phyloP scores from a whole-genome alignment of 2,113 vertebrate genomes.

The Zootoca vivipara region DNA sequence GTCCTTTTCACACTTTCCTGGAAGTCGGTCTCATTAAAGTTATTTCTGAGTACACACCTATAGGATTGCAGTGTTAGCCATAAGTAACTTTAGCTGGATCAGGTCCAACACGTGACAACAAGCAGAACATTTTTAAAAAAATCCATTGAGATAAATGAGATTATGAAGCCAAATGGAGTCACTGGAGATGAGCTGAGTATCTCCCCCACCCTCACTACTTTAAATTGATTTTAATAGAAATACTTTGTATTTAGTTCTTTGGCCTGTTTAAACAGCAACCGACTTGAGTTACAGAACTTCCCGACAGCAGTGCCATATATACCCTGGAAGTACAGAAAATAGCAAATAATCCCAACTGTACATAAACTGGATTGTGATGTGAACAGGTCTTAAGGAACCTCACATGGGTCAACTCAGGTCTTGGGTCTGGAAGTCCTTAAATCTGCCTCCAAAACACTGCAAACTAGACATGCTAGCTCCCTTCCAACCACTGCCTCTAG shows the following conservation, averaged over 20 bases:
- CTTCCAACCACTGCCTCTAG: not conserved
- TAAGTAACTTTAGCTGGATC: not conserved
- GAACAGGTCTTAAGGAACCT: no score
- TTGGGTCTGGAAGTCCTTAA: no score
- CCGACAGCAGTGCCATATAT: not conserved
- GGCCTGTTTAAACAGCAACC: not conserved
- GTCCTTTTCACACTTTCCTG: not conserved
- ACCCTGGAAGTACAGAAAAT: not conserved
- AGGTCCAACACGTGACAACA: not conserved
- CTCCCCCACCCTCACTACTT: not conserved
- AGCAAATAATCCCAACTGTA: not conserved
- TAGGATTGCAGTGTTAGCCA: not conserved
- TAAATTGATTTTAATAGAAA: not conserved
- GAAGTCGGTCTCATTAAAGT: not conserved
- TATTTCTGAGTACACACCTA: not conserved
- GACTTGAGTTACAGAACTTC: constrained; percentile 33
- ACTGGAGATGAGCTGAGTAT: not conserved
- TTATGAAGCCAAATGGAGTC: not conserved
- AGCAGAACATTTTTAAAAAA: not conserved
- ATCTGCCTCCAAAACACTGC: not conserved
- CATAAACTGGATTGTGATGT: not conserved
- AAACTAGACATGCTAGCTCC: not conserved
- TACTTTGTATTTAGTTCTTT: constrained; percentile 29
- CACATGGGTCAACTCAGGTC: not conserved
- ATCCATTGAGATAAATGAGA: not conserved